Evolutionary conservation across 2,113 vertebrate genomes (phyloP).

Genomic region (Calonectris borealis): DNA sequence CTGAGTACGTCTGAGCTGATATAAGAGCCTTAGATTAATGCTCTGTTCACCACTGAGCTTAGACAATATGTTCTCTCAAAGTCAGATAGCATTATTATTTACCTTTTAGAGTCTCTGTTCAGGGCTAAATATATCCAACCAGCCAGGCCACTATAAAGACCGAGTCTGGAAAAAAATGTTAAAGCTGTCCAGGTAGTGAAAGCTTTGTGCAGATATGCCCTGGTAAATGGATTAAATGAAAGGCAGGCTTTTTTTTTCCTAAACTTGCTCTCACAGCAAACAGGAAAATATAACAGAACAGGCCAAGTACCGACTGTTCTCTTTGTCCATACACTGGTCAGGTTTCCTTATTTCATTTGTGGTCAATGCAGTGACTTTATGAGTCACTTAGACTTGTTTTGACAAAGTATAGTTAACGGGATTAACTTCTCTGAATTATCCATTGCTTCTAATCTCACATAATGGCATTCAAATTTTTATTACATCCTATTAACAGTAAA

Average conservation of each 20-base stretch:
- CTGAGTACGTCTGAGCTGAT: background rate
- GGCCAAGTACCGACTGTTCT: background rate
- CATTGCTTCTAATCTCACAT: background rate
- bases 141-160: background rate
- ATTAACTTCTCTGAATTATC: background rate
- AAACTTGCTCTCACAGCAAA: background rate
- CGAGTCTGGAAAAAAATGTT: conserved; percentile 18
- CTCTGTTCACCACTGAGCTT: background rate
- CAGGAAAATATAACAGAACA: background rate
- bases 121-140: conserved; percentile 34
- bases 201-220: background rate
- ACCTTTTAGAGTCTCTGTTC: background rate
- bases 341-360: background rate
- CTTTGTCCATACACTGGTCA: background rate
- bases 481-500: background rate
- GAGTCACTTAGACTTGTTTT: background rate
- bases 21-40: background rate
- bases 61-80: background rate
- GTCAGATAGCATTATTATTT: background rate
- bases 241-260: background rate
- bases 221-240: conserved; percentile 8
- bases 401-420: background rate
- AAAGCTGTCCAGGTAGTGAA: background rate
- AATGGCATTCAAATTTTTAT: background rate
- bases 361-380: background rate